These are phyloP conservation scores for Homarus americanus DNA, from an alignment of 1,140 invertebrate genomes.

Conservation along the genomic window DNA sequence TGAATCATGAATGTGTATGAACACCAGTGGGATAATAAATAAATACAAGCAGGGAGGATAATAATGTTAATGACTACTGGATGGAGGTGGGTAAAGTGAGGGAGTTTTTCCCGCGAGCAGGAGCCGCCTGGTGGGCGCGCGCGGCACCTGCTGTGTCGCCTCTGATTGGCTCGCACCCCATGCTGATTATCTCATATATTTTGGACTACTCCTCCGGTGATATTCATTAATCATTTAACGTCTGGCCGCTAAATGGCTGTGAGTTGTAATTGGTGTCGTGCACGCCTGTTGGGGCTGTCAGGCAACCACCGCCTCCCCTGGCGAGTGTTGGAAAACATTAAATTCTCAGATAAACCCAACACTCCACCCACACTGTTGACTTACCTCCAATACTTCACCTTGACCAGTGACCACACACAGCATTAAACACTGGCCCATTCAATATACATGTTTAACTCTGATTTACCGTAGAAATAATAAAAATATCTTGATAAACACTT, in stretches of 20 bases:
- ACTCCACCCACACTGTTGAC: background rate
- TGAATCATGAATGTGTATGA: conserved; percentile 39
- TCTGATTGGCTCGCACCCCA: conserved; percentile 52
- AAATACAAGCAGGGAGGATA: conserved; percentile 17
- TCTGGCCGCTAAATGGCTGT: conserved; percentile 49
- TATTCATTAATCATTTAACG: conserved; percentile 58
- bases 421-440: too few species aligned
- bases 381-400: background rate
- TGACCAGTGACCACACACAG: too few species aligned
- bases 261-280: conserved; percentile 53
- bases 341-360: background rate
- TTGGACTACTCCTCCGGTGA: conserved; percentile 57
- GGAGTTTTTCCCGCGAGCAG: conserved; percentile 1
- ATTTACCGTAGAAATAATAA: too few species aligned
- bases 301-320: background rate
- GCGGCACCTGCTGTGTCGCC: conserved; percentile 16
- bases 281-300: conserved; percentile 28
- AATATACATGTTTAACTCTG: too few species aligned
- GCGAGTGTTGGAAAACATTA: conserved; percentile 27
- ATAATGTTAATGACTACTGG: conserved; percentile 30
- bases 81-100: background rate
- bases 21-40: conserved; percentile 23
- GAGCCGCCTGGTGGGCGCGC: conserved; percentile 19
- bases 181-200: conserved; percentile 61
- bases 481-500: too few species aligned